These are phyloP conservation scores for Sinocyclocheilus anshuiensis DNA, from an alignment of 2,113 vertebrate genomes.

Conservation along the genomic window DNA sequence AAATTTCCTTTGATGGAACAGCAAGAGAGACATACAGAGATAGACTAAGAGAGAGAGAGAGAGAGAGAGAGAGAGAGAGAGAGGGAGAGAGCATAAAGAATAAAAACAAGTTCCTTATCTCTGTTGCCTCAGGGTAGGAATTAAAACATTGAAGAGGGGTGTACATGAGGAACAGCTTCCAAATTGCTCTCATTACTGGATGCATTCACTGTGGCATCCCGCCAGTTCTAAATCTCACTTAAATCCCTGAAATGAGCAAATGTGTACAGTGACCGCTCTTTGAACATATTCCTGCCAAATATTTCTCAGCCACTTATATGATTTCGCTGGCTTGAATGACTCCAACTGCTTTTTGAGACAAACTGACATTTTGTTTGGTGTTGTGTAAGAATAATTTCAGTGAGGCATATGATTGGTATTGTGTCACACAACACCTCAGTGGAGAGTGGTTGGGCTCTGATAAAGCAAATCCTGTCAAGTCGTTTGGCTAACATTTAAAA, in stretches of 20 bases:
- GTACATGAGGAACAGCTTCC: background rate
- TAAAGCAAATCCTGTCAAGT: conserved; percentile 15
- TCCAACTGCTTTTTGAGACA: background rate
- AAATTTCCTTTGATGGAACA: background rate
- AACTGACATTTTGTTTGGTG: background rate
- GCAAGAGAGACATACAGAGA: background rate
- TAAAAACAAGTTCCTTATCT: conserved; percentile 51
- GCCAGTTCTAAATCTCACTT: background rate
- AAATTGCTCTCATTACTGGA: conserved; percentile 11
- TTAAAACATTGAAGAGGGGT: background rate
- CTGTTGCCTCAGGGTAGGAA: conserved; percentile 40
- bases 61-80: conserved; percentile 17
- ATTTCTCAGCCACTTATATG: background rate
- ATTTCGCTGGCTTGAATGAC: background rate
- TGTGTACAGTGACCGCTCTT: conserved; percentile 2
- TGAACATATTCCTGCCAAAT: background rate
- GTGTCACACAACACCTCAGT: conserved; percentile 5
- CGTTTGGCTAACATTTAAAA: background rate
- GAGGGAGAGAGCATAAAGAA: conserved; percentile 61
- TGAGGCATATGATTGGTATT: background rate
- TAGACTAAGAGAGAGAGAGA: background rate
- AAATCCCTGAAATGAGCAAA: background rate
- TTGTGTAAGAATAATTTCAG: background rate
- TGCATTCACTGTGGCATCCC: background rate
- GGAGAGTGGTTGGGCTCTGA: conserved; percentile 12